phyloP scores from a whole-genome alignment of 2,888 invertebrate genomes.

The Saturnia pavonia region DNA sequence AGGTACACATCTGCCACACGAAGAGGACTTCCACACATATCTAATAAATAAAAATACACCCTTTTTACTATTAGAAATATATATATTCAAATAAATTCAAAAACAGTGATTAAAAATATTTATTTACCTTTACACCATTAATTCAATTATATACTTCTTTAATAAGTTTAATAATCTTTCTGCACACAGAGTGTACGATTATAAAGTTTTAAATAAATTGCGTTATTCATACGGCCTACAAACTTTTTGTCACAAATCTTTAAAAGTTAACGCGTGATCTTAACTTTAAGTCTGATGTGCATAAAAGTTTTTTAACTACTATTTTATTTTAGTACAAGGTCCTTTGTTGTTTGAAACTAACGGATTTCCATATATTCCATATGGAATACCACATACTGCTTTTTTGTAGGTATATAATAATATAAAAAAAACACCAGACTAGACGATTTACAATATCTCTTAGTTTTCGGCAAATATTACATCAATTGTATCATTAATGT shows the following conservation, averaged over 20 bases:
- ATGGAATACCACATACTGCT: not conserved
- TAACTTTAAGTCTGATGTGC: not conserved
- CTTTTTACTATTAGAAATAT: not conserved
- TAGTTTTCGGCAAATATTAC: too few species aligned
- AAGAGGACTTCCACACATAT: not conserved
- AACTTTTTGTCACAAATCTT: not conserved
- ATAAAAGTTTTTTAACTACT: not conserved
- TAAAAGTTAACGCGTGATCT: not conserved
- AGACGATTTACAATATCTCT: not conserved
- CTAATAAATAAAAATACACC: slow-evolving; percentile 10
- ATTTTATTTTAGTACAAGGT: not conserved
- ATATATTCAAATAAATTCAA: slow-evolving; percentile 10
- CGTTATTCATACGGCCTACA: not conserved
- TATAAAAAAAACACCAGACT: too few species aligned
- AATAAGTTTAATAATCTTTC: not conserved
- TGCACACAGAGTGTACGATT: too few species aligned
- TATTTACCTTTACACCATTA: slow-evolving; percentile 1
- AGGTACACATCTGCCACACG: slow-evolving; percentile 23
- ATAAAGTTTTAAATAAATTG: not conserved
- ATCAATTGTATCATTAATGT: too few species aligned
- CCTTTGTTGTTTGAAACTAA: not conserved
- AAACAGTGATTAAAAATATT: slow-evolving; percentile 1
- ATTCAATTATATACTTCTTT: not conserved
- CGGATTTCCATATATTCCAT: not conserved
- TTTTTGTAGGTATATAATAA: too few species aligned